These are phyloP conservation scores for Nannoperca australis DNA, from an alignment of 2,797 vertebrate genomes.

Conservation along the genomic window DNA sequence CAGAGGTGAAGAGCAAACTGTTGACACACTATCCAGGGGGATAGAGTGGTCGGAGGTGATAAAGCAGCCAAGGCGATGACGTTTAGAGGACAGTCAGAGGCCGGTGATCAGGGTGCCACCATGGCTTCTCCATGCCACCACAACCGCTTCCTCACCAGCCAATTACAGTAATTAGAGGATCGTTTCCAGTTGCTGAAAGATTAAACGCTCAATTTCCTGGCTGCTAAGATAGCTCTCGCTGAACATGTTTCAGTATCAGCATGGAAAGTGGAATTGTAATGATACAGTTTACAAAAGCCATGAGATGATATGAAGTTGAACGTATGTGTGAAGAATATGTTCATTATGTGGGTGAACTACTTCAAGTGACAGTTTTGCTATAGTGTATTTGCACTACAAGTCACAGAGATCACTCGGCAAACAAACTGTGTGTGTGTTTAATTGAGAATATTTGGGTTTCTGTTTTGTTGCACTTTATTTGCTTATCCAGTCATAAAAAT, in stretches of 20 bases:
- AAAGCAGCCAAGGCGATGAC: constrained; percentile 60
- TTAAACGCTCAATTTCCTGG: constrained; percentile 61
- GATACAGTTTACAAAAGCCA: constrained; percentile 8
- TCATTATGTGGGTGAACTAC: neutral
- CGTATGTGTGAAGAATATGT: neutral
- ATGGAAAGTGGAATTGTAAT: constrained; percentile 25
- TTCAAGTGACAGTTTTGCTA: neutral
- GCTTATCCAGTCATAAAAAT: neutral
- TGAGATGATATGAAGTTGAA: neutral
- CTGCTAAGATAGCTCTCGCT: constrained; percentile 24
- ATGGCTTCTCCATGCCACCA: constrained; percentile 50
- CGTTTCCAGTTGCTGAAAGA: constrained; percentile 70
- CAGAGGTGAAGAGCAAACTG: constrained; percentile 9
- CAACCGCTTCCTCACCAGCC: constrained; percentile 58
- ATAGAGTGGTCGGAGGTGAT: constrained; percentile 60
- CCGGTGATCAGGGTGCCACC: constrained; percentile 53
- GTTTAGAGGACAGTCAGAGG: constrained; percentile 59
- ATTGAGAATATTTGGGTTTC: neutral
- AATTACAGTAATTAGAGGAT: constrained; percentile 79
- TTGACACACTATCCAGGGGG: constrained; percentile 65
- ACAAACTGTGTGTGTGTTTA: neutral
- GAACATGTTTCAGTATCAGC: constrained; percentile 32
- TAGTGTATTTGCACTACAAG: neutral
- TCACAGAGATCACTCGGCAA: neutral
- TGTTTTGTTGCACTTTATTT: neutral